phyloP scores from a whole-genome alignment of 2,113 vertebrate species.

The Hemichromis elongatus region DNA sequence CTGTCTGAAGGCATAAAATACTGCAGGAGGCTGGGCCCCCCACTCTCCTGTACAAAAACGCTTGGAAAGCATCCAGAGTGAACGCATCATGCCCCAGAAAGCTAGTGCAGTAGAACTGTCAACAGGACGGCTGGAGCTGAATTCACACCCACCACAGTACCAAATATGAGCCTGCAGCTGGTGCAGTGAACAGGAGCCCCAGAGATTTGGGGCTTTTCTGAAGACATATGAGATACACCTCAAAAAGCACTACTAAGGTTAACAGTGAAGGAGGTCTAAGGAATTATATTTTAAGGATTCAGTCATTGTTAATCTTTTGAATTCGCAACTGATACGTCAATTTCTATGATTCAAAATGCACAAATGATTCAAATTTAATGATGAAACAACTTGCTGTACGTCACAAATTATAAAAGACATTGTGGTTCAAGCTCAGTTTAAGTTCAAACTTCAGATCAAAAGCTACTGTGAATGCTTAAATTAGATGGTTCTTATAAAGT shows the following conservation, averaged over 20 bases:
- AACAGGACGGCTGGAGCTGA: constrained; percentile 26
- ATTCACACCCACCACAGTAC: constrained; percentile 37
- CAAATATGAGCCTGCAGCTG: constrained; percentile 13
- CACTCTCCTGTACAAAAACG: constrained; percentile 35
- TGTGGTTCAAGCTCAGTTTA: neutral
- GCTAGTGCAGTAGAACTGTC: constrained; percentile 61
- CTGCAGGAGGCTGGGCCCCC: constrained; percentile 30
- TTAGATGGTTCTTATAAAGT: neutral
- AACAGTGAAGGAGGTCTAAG: neutral
- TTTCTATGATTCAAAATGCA: neutral
- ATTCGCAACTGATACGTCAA: neutral
- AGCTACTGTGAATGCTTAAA: neutral
- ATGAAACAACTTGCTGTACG: neutral
- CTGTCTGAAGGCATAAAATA: constrained; percentile 45
- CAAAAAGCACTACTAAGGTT: neutral
- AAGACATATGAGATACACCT: neutral
- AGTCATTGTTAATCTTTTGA: neutral
- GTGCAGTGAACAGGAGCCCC: neutral
- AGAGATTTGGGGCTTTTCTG: neutral
- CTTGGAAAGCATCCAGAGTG: constrained; percentile 53
- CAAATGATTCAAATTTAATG: neutral
- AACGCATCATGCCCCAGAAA: constrained; percentile 56
- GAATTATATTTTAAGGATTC: neutral
- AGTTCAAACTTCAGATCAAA: neutral
- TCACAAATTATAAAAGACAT: neutral